phyloP scores from a whole-genome alignment of 2,113 vertebrate genomes.

The Charadrius vociferus region DNA sequence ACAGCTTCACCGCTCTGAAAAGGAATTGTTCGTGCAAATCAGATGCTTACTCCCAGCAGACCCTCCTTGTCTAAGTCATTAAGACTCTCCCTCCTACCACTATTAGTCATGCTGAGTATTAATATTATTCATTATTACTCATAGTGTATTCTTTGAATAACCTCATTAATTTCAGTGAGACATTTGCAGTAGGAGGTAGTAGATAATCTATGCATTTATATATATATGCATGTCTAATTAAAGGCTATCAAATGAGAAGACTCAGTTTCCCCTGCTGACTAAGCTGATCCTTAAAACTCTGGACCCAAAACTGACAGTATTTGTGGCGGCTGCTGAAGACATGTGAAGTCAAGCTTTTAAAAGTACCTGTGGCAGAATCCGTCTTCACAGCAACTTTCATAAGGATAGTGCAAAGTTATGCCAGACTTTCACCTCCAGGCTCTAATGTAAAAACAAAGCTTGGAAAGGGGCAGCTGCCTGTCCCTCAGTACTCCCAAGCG shows the following conservation, averaged over 20 bases:
- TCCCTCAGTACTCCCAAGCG: background rate
- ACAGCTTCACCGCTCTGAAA: background rate
- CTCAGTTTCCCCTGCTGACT: background rate
- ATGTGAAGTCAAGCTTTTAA: background rate
- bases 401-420: background rate
- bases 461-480: background rate
- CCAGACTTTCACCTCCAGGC: background rate
- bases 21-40: background rate
- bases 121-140: conserved; percentile 66
- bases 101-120: conserved; percentile 56
- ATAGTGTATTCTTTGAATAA: conserved; percentile 40
- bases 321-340: background rate
- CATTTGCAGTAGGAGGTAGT: conserved; percentile 29
- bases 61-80: conserved; percentile 31
- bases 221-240: conserved; percentile 14
- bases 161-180: conserved; percentile 58
- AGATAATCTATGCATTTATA: conserved; percentile 31
- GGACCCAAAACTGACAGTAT: background rate
- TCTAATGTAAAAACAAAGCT: background rate
- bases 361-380: background rate
- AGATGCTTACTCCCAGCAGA: conserved; percentile 18
- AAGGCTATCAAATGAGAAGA: conserved; percentile 19
- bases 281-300: background rate
- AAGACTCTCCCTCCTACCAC: conserved; percentile 43
- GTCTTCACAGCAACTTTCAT: background rate